phyloP scores from a whole-genome alignment of 2,888 invertebrate species.

The Patella caerulea region DNA sequence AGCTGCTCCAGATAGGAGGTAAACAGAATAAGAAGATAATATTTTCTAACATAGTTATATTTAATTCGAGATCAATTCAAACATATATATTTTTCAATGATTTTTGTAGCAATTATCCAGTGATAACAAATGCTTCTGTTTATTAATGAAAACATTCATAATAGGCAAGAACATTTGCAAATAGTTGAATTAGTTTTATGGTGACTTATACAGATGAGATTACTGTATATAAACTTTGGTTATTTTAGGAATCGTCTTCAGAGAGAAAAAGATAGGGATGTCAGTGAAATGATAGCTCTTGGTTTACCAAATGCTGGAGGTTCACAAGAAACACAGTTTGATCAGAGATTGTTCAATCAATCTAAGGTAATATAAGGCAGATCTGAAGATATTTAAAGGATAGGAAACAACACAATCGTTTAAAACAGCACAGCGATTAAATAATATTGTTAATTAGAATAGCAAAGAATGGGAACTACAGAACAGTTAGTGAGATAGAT shows the following conservation, averaged over 20 bases:
- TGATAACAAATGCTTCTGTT: too few relatives aligned
- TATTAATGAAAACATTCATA: too few relatives aligned
- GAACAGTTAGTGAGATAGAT: background rate
- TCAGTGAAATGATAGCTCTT: constrained; percentile 97
- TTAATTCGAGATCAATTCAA: background rate
- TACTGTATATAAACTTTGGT: background rate
- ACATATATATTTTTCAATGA: too few relatives aligned
- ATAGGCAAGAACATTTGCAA: too few relatives aligned
- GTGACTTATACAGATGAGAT: background rate
- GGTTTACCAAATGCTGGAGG: constrained; percentile 87
- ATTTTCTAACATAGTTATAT: too few relatives aligned
- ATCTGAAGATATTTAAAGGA: too few relatives aligned
- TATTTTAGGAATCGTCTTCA: constrained; percentile 80
- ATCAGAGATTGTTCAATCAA: constrained; percentile 95
- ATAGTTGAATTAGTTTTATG: too few relatives aligned
- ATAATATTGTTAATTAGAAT: background rate
- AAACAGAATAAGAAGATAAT: background rate
- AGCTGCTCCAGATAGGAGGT: constrained; percentile 91
- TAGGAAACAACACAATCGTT: too few relatives aligned
- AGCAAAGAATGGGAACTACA: background rate
- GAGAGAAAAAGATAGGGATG: constrained; percentile 86
- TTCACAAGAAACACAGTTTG: constrained; percentile 84
- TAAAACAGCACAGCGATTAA: background rate
- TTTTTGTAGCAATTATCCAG: too few relatives aligned
- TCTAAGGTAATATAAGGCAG: constrained; percentile 70